Evolutionary conservation across 2,113 vertebrate genomes (phyloP).

Genomic region (Myocastor coypus): DNA sequence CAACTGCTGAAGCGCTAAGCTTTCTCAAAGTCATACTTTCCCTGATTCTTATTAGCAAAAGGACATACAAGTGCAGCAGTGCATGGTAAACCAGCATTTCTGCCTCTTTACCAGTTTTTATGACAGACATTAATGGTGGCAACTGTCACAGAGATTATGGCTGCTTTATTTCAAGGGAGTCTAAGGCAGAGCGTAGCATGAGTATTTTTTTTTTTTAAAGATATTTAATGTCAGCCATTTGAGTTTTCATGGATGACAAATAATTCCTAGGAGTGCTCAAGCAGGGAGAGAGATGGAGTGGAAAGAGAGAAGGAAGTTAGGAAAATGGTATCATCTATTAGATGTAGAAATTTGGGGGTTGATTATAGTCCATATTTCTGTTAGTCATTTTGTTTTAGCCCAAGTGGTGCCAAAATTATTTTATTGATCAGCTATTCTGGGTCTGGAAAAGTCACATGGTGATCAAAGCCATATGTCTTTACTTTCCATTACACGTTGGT

Average conservation of each 20-base stretch:
- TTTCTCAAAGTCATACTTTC: constrained; percentile 81
- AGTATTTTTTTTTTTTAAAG: too few relatives aligned
- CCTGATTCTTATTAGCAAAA: constrained; percentile 84
- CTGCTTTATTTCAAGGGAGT: constrained; percentile 84
- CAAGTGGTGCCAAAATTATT: constrained; percentile 70
- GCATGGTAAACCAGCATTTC: constrained; percentile 84
- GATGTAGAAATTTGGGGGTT: constrained; percentile 66
- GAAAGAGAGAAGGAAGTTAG: not conserved
- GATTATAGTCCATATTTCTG: constrained; percentile 50
- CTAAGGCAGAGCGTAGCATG: constrained; percentile 70
- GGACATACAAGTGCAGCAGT: constrained; percentile 74
- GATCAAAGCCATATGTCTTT: not conserved
- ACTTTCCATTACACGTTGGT: constrained; percentile 45
- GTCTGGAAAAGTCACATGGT: constrained; percentile 56
- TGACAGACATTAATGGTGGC: constrained; percentile 81
- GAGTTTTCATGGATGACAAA: constrained; percentile 67
- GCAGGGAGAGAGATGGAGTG: not conserved
- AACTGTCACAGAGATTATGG: constrained; percentile 84
- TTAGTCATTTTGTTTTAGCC: constrained; percentile 60
- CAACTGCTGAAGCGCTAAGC: constrained; percentile 77
- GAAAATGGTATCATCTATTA: constrained; percentile 58
- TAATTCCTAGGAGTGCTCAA: constrained; percentile 32
- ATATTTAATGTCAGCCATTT: constrained; percentile 75
- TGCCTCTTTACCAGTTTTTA: constrained; percentile 84
- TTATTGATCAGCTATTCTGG: constrained; percentile 66